Conservation (phyloP, 2,797 vertebrate genomes). For the Hirundo rustica region DNA sequence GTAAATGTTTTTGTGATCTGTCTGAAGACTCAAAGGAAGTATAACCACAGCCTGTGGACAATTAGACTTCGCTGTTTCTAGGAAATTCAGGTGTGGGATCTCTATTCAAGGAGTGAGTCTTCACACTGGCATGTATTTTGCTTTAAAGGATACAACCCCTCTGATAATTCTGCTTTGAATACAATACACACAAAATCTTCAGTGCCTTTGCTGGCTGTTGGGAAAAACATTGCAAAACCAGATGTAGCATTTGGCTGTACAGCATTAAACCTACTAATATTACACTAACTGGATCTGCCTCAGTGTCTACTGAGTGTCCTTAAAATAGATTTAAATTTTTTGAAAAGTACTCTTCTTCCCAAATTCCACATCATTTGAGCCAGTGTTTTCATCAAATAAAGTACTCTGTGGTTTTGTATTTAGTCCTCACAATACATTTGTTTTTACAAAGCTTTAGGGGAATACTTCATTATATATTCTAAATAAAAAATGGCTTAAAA, state of each 20-base stretch:
- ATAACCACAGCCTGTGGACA: not conserved
- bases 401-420: not conserved
- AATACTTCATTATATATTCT: not conserved
- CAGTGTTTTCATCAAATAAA: not conserved
- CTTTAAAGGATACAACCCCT: not conserved
- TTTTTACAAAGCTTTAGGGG: not conserved
- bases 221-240: conserved; percentile 7
- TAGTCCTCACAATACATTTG: not conserved
- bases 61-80: not conserved
- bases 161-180: not conserved
- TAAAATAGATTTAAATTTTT: not conserved
- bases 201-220: not conserved
- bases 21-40: conserved; percentile 1
- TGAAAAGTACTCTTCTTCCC: not conserved
- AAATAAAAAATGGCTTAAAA: not conserved
- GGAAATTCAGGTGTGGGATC: not conserved
- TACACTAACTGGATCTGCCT: not conserved
- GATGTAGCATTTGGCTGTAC: not conserved
- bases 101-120: not conserved
- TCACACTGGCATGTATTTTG: not conserved
- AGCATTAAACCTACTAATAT: not conserved
- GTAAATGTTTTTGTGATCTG: not conserved
- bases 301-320: not conserved
- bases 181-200: not conserved
- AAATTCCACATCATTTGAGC: not conserved